Conservation (phyloP, 2,113 vertebrate species). For the Apteryx mantelli region DNA sequence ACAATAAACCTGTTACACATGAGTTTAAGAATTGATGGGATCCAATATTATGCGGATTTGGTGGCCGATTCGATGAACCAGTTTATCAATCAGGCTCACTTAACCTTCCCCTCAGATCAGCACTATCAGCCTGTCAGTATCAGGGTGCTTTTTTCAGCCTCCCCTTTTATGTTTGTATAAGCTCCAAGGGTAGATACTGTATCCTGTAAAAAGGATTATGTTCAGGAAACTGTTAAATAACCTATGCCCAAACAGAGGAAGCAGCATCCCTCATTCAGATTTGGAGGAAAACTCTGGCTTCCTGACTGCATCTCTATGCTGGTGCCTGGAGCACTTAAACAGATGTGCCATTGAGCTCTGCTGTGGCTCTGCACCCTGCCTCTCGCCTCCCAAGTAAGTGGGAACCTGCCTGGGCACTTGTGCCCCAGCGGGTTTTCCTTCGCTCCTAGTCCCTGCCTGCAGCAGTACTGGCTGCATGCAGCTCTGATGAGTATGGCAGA, state of each 20-base stretch:
- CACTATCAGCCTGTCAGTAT: not conserved
- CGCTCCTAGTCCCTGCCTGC: rapidly evolving
- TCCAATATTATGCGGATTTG: not conserved
- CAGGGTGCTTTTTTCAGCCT: not conserved
- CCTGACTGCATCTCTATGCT: not conserved
- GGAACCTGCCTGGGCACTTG: not conserved
- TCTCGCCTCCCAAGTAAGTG: not conserved
- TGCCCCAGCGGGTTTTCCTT: not conserved
- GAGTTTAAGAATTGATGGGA: constrained; percentile 42
- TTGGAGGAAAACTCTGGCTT: not conserved
- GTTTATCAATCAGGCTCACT: constrained; percentile 61
- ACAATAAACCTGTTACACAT: not conserved
- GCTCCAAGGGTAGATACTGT: not conserved
- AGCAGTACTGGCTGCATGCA: not conserved
- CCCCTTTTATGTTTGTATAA: not conserved
- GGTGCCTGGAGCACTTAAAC: not conserved
- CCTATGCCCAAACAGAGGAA: not conserved
- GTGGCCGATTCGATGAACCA: constrained; percentile 40
- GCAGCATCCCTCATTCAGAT: not conserved
- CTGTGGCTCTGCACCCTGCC: not conserved
- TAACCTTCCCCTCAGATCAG: constrained; percentile 56
- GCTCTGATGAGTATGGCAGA: not conserved
- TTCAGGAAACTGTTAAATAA: not conserved
- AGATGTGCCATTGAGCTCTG: not conserved
- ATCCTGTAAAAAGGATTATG: not conserved